Evolutionary conservation across 2,113 vertebrate species (phyloP), one percentile per base, ranked within the genome.

Genomic region (Austrofundulus limnaeus): DNA sequence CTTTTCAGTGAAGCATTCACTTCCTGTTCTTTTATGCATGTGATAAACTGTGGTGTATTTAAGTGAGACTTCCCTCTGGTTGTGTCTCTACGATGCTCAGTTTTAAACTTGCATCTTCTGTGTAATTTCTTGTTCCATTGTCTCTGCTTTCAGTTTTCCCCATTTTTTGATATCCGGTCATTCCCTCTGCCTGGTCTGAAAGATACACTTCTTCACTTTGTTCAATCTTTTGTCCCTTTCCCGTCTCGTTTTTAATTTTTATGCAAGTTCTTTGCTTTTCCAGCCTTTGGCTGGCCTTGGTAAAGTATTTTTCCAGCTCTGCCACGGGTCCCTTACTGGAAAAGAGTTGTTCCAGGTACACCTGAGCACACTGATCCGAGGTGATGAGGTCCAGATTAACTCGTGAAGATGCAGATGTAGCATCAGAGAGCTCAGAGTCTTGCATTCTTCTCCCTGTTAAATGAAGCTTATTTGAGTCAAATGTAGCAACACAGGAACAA

Each of bases 331-430:
- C 84, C 5, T 78, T 41, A 11, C 41, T 42, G 3, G 87, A 82
- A 71, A 90, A 87, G 20, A 90, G 24, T 12, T 48, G 69, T 19
- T 86, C 77, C 56, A 90, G 25, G 63, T 90, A 91, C 13, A 78
- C 83, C 75, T 82, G 61, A 21, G 81, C 19, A 31, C 85, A 90
- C 20, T 78, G 78, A 63, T 88, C 83, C 8, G 85, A 80, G 39
- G 87, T 69, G 78, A 87, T 82, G 42, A 84, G 74, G 69, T 86
- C 75, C 52, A 79, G 54, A 77, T 77, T 66, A 8, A 85, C 15
- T 28, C 48, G 61, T 23, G 60, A 42, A 37, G 19, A 24, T 12
- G 1, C 31, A 34, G 4, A 10, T 34, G 31, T 34, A 10, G 0
- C 9, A 21, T 59, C 66, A 15, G 51, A 28, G 25, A 28, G 23